Base-by-base conservation (phyloP, 2,113 vertebrate genomes). In the Mesoclemmys tuberculata region DNA sequence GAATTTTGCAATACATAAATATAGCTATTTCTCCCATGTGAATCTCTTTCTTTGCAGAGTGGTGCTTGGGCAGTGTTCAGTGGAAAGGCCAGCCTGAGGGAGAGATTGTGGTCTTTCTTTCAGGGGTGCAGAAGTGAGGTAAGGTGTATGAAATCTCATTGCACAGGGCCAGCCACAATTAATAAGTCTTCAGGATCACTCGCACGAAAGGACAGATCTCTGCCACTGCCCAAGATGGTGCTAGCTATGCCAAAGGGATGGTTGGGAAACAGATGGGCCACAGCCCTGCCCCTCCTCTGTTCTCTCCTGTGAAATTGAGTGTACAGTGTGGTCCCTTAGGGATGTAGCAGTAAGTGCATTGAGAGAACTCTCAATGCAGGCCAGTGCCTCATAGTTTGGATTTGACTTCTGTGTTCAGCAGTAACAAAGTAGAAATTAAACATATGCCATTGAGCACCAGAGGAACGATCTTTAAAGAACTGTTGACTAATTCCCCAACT, bases 11-110 rank as follows among this genome's bases (percentile, higher is more conserved):
- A 24, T 80, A 13, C 58, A 48, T 24, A 61, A 58, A 54, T 22
- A 11, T 26, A 41, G 71, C 38, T 44, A 75, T 38, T 75, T 18
- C 22, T 80, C 38, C 0, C 2, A 19, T 5, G 0, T 2, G 38
- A 52, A 4, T 80, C 0, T 58, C 1, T 58, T 82, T 89, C 8
- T 31, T 27, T 77, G 71, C 74, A 35, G 4, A 3, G 77, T 2
- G 48, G 26, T 71, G 68, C 74, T 46, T 10, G 29, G 26, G 3
- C 1, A 44, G 24, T 8, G 3, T 75, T 75, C 71, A 75, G 71
- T 26, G 22, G 71, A 22, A 75, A 13, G 68, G 38, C 38, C 68
- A 74, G 4, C 2, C 22, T 74, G 41, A 49, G 18, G 77, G 46
- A 10, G 77, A 35, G 77, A 48, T 21, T 29, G 77, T 35, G 31